phyloP scores from a whole-genome alignment of 2,797 vertebrate genomes.

The Bradypus variegatus region DNA sequence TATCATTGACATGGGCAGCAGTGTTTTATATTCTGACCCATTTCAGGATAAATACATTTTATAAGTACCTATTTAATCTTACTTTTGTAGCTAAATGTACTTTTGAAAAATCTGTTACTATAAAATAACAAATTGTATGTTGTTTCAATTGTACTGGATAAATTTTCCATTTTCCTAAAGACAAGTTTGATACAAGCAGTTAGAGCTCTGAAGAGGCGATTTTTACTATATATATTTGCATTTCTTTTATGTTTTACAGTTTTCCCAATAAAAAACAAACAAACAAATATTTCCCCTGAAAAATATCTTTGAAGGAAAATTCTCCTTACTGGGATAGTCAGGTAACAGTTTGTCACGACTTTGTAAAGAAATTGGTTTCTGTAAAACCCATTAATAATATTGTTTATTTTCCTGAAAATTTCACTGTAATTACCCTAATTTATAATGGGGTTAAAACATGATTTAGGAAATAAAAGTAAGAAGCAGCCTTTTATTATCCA shows the following conservation, averaged over 20 bases:
- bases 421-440: conserved; percentile 43
- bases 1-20: conserved; percentile 70
- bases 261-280: conserved; percentile 60
- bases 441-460: conserved; percentile 37
- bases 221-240: conserved; percentile 67
- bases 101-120: conserved; percentile 75
- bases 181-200: conserved; percentile 63
- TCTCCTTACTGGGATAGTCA: conserved; percentile 47
- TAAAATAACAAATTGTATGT: conserved; percentile 71
- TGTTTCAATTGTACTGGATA: conserved; percentile 57
- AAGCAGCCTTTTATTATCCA: conserved; percentile 21
- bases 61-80: conserved; percentile 77
- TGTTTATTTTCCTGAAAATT: conserved; percentile 45
- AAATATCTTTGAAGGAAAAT: conserved; percentile 56
- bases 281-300: conserved; percentile 44
- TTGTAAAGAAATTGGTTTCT: conserved; percentile 54
- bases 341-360: conserved; percentile 31
- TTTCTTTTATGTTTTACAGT: conserved; percentile 70
- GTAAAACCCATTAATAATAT: conserved; percentile 44
- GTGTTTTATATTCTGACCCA: conserved; percentile 75
- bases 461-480: conserved; percentile 41
- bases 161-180: conserved; percentile 51
- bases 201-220: conserved; percentile 66
- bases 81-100: conserved; percentile 79
- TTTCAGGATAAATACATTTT: conserved; percentile 77